Base-by-base conservation (phyloP, 2,113 vertebrate genomes). In the Lepus timidus region DNA sequence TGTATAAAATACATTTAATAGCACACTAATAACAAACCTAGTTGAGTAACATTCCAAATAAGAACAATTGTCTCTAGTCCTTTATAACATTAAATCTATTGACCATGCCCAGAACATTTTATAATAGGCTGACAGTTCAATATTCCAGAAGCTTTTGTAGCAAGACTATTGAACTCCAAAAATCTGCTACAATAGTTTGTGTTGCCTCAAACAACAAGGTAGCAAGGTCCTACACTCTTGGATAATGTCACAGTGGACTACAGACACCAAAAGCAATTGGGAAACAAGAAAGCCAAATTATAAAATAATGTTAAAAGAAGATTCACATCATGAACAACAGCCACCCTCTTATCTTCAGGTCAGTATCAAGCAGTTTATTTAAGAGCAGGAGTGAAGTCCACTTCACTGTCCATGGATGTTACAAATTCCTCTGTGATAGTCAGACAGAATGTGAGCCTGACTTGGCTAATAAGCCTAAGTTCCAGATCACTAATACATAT, bases 221-320 rank as follows among this genome's bases (percentile, higher is more conserved):
- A 20, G 22, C 65, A 74, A 91, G n/a, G 36, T 9, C 12, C 22
- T 92, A 17, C 36, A 27, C 71, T 91, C 67, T 87, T 74, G 4
- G 8, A 52, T 62, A 65, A 71, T 75, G 25, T 86, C n/a, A 86
- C n/a, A 51, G 13, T 23, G 17, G 13, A 73, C 58, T 52, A 71
- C 5, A 88, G 88, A 88, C n/a, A 73, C 75, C 33, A 78, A 79
- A 88, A 94, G 58, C 55, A 90, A 92, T 85, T 67, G 82, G 61
- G 9, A 9, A 95, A 61, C 9, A 76, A 91, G 58, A 86, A 81
- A 29, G 17, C 9, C 19, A 85, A 90, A 61, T 91, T 80, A 65
- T 52, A 83, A 85, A 94, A 83, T 36, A 68, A 58, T 70, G 58
- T 85, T 73, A 85, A 29, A 17, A 91, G 51, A 88, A 88, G 44